Evolutionary conservation across 2,888 invertebrate genomes (phyloP).

Genomic region (Drepana falcataria): DNA sequence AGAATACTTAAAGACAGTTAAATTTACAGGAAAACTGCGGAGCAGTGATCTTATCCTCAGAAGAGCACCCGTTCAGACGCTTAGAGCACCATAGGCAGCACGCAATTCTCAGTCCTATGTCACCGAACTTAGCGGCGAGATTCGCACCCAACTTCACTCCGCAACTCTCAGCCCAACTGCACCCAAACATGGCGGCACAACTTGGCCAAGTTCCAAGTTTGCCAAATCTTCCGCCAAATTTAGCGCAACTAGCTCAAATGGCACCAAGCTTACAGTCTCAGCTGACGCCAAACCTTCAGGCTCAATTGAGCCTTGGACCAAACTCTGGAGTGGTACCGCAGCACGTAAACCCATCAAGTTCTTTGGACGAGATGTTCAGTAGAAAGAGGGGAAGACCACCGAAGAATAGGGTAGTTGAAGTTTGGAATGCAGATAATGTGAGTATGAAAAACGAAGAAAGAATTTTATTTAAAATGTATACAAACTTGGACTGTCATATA

Average conservation of each 20-base stretch:
- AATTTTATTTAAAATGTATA: no score
- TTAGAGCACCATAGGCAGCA: constrained; percentile 93
- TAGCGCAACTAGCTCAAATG: constrained; percentile 72
- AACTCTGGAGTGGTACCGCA: constrained; percentile 57
- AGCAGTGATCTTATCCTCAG: constrained; percentile 85
- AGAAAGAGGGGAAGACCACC: constrained; percentile 97
- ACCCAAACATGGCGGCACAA: constrained; percentile 72
- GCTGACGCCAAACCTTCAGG: constrained; percentile 65
- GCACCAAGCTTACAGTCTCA: constrained; percentile 63
- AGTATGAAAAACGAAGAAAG: no score
- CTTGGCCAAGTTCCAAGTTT: constrained; percentile 63
- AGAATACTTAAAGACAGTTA: background rate
- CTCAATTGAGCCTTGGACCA: constrained; percentile 61
- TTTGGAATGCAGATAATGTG: constrained; percentile 91
- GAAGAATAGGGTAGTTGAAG: constrained; percentile 95
- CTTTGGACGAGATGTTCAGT: constrained; percentile 94
- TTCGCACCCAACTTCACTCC: constrained; percentile 78
- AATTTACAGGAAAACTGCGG: constrained; percentile 85
- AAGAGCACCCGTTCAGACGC: constrained; percentile 87
- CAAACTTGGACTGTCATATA: no score
- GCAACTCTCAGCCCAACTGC: constrained; percentile 66
- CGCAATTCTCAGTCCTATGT: constrained; percentile 83
- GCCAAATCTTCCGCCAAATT: constrained; percentile 63
- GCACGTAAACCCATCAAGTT: constrained; percentile 79
- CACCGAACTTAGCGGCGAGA: constrained; percentile 76